These are phyloP conservation scores for Hydraecia micacea DNA, from an alignment of 2,888 invertebrate genomes.

Conservation along the genomic window DNA sequence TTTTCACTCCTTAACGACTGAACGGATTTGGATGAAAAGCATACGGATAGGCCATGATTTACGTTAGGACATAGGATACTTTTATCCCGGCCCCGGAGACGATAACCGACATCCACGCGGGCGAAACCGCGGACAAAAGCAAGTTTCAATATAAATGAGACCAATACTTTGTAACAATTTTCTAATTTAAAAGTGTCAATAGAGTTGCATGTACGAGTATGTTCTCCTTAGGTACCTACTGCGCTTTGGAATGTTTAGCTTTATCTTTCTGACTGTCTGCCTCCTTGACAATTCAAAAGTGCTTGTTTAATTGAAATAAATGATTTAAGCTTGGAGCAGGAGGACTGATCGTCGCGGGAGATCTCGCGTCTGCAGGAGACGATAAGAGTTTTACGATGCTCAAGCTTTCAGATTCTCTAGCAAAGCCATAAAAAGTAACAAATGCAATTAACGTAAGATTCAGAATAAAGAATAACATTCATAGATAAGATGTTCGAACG, in stretches of 20 bases:
- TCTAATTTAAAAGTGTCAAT: not conserved
- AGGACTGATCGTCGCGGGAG: not conserved
- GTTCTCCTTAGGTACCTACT: not conserved
- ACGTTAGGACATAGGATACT: not conserved
- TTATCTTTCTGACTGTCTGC: too few relatives aligned
- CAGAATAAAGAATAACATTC: not conserved
- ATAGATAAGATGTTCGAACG: not conserved
- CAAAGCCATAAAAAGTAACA: not conserved
- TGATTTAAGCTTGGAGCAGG: not conserved
- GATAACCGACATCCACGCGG: too few relatives aligned
- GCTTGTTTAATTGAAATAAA: not conserved
- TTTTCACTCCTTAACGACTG: too few relatives aligned
- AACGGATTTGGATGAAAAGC: too few relatives aligned
- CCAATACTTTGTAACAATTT: not conserved
- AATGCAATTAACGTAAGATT: not conserved
- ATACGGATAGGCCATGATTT: not conserved
- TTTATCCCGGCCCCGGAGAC: not conserved
- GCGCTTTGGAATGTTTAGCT: too few relatives aligned
- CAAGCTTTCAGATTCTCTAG: not conserved
- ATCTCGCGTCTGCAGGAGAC: not conserved
- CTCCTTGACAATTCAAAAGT: too few relatives aligned
- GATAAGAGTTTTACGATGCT: not conserved
- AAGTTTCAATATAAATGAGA: not conserved
- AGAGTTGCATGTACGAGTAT: not conserved
- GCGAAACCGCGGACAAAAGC: too few relatives aligned